Evolutionary conservation across 2,797 vertebrate genomes (phyloP), one percentile per base, ranked within the genome.

Genomic region (Kryptopterus vitreolus): DNA sequence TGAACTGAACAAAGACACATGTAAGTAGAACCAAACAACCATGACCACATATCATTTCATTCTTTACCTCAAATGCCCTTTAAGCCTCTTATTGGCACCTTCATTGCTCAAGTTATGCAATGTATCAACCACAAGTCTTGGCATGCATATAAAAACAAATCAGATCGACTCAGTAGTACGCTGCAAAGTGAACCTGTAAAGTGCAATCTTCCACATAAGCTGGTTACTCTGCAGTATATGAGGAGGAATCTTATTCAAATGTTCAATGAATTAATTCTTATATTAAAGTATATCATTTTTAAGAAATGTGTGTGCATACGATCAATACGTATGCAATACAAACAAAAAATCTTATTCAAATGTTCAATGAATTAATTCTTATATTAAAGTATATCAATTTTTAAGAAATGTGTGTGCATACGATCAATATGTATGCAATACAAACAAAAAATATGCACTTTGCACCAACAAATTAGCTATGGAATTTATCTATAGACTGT

Each of bases 401-500:
- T 43, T 43, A 1, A 43, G 38, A 43, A 6, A 43, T 43, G 38
- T 43, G 38, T 43, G 38, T 43, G 10, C 38, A 43, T 43, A 43
- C 8, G 10, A 43, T 7, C 38, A 43, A 43, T 43, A 43, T 10
- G 10, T n/a, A n/a, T n/a, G n/a, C n/a, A 43, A 43, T 43, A 43
- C 38, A 43, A 43, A 43, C 10, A 43, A 43, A n/a, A n/a, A n/a
- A n/a, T 92, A 88, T 82, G 84, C 90, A 89, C 89, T 89, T 90
- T 81, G 79, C 85, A 69, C 20, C 15, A 69, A 26, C 24, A 13
- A 48, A 48, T 48, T 89, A 81, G 84, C 68, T 59, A 61, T 63
- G 66, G 83, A 81, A 82, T 87, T 82, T 88, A 62, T 80, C 72
- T 88, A 88, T 90, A 84, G 84, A 85, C 77, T 83, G 52, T 65